Evolutionary conservation across 2,888 invertebrate species (phyloP).

Genomic region (Himalopsyche japonica): DNA sequence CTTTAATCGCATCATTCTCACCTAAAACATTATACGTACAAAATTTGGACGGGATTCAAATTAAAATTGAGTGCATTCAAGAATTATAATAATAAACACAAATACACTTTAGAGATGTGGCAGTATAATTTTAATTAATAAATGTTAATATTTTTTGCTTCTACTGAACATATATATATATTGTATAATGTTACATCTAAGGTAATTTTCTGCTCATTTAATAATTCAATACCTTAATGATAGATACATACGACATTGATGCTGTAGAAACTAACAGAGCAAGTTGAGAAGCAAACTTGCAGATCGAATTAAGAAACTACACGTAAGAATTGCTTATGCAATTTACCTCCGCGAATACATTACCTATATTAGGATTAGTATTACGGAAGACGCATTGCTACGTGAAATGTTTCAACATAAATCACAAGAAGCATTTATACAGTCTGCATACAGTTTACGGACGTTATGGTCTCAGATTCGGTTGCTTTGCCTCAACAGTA

Average conservation of each 20-base stretch:
- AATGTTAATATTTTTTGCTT: no score
- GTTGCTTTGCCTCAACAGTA: conserved; percentile 14
- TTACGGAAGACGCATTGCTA: background rate
- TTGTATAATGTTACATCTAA: background rate
- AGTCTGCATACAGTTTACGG: conserved; percentile 7
- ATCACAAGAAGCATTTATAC: conserved; percentile 13
- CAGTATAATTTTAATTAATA: no score
- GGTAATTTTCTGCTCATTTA: background rate
- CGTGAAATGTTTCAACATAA: conserved; percentile 16
- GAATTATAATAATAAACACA: no score
- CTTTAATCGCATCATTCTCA: no score
- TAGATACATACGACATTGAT: background rate
- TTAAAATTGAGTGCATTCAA: no score
- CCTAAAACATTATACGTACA: no score
- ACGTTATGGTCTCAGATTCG: conserved; percentile 18
- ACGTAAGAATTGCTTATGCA: background rate
- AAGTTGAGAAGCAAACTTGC: background rate
- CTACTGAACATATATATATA: no score
- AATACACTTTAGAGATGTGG: no score
- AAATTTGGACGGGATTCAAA: no score
- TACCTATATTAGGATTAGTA: background rate
- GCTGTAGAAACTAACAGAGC: background rate
- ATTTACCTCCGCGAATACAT: background rate
- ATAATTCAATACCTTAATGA: background rate
- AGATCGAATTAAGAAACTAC: background rate